Conservation (phyloP, 2,797 vertebrate species). For the Brachyrhaphis roseni region DNA sequence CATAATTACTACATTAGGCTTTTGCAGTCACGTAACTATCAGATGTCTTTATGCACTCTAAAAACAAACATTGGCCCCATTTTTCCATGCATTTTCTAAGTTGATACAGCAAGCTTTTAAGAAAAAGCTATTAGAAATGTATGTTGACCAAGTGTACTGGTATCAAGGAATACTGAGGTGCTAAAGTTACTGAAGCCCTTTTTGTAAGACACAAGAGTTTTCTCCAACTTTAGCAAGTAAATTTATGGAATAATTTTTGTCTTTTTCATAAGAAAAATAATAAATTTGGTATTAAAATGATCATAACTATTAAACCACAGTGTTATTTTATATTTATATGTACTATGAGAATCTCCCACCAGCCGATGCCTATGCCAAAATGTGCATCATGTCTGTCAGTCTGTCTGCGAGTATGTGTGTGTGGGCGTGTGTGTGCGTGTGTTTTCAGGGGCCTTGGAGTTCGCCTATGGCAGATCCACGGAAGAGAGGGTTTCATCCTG, state of each 20-base stretch:
- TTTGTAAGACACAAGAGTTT: not conserved
- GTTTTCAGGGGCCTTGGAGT: constrained; percentile 59
- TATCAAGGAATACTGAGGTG: not conserved
- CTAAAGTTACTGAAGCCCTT: not conserved
- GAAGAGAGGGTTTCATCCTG: constrained; percentile 88
- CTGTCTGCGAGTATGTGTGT: constrained; percentile 17
- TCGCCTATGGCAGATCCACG: constrained; percentile 78
- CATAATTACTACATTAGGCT: not conserved
- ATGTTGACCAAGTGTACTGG: not conserved
- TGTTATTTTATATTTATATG: not conserved
- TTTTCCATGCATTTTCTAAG: not conserved
- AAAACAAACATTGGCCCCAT: not conserved
- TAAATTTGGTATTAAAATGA: not conserved
- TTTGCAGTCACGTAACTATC: not conserved
- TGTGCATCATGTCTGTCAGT: constrained; percentile 25
- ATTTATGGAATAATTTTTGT: not conserved
- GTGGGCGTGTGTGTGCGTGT: constrained; percentile 27
- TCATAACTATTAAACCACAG: not conserved
- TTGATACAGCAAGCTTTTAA: not conserved
- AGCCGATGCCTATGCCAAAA: not conserved
- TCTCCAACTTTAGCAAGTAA: not conserved
- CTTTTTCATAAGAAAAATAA: not conserved
- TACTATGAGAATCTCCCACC: constrained; percentile 8
- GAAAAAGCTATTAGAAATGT: not conserved
- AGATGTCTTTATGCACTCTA: not conserved